Evolutionary conservation across 1,140 invertebrate genomes (phyloP), one percentile per base, ranked within the genome.

Genomic region (Tetragnatha versicolor): DNA sequence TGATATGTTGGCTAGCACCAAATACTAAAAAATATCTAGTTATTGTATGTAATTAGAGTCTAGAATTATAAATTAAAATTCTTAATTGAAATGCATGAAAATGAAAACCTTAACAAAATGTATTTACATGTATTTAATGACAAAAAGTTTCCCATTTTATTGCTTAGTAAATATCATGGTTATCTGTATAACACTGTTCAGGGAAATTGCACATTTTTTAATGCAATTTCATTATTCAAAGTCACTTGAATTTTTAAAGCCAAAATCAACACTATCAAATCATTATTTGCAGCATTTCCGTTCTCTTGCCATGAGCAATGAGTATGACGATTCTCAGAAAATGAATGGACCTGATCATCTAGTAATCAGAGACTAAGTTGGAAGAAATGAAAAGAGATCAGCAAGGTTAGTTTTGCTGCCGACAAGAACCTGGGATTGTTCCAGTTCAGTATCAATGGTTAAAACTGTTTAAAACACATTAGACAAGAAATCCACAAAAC

Each of bases 281-380:
- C 73, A 63, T 25, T 20, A 45, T 58, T 35, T 66, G 5, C 55
- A 81, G 75, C 79, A 81, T 72, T 81, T 80, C 60, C 58, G 63
- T 27, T 69, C 79, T 39, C 39, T 82, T 17, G 76, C 69, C 20
- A 66, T 82, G 79, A 68, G 73, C 27, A 80, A 80, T 45, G 58
- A 66, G 49, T 60, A 70, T 45, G 77, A 61, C 7, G 60, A 79
- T 55, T 14, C 29, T 7, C 49, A 37, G 35, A 58, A 39, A 31
- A 20, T 39, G 14, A 33, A 51, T 51, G 72, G 55, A 51, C 39
- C 39, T 35, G 72, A 75, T 49, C 42, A 63, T 27, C 58, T 63
- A 22, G 39, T 63, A 17, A 61, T 75, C 17, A 75, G 72, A 49
- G 42, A 75, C 17, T 75, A 63, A 75, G 29, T 27, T 12, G 22